Evolutionary conservation across 1,140 invertebrate species (phyloP), one percentile per base, ranked within the genome.

Genomic region (Steinernema khuongi): DNA sequence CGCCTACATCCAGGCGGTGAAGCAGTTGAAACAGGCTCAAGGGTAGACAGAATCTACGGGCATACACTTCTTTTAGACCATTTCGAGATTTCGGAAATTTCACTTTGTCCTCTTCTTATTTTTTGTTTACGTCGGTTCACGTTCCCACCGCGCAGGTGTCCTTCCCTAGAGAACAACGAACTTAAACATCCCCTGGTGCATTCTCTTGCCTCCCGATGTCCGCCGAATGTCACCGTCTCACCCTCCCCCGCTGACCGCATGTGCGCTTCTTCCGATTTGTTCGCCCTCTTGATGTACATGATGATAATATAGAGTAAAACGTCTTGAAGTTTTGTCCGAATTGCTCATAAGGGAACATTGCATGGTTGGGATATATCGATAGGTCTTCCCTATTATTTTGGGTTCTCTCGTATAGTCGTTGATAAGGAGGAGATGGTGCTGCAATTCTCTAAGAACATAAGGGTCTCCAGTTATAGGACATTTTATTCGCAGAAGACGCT

Each of bases 1-100:
- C 70, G 83, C 82, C 1, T 83, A 83, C 72, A 85, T 83, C 67
- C 74, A 83, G 44, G 82, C 83, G 4, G 80, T 81, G 28, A 75
- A 78, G 31, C 14, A 22, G 4, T 22, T 60, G 19, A 60, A 60
- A 60, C 11, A 11, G n/a, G 36, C 36, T 11, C 36, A 41, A 41
- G 36, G 36, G 36, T 41, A 41, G 36, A 41, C 7, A 41, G 36
- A n/a, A 41, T n/a, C 36, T 41, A 41, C 36, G 36, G 36, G 36
- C 36, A 41, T n/a, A 7, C 19, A 7, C 19, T 7, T 26, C 50
- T n/a, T n/a, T n/a, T n/a, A n/a, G n/a, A n/a, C n/a, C n/a, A n/a
- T n/a, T n/a, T 22, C 50, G 50, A 60, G 50, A 60, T 60, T 60
- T 22, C 26, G 50, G 50, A 14, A 60, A 7, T 60, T 60, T 60